Percentiles rank a stretch among this genome's conserved stretches.
Conservation (phyloP, 2,113 vertebrate species). For the Ciconia boyciana region DNA sequence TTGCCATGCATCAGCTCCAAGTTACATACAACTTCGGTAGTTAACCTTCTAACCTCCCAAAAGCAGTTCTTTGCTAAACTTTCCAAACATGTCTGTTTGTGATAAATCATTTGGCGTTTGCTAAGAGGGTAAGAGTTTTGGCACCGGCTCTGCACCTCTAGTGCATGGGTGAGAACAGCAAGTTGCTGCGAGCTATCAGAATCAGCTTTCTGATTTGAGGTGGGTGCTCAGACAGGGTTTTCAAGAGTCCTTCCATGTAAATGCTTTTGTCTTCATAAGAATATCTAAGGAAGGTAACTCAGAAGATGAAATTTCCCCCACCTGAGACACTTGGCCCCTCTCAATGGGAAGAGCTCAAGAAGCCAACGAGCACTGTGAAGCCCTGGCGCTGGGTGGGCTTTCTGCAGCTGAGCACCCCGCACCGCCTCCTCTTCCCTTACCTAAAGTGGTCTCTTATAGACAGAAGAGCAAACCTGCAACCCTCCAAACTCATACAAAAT, state of each 20-base stretch:
- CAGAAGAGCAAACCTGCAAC: neutral
- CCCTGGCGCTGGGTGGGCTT: rapidly evolving
- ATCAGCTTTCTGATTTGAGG: neutral
- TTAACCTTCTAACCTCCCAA: constrained; percentile 91
- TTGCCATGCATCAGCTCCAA: constrained; percentile 83
- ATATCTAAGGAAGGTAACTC: neutral
- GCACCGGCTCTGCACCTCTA: constrained; percentile 39
- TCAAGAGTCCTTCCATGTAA: constrained; percentile 1
- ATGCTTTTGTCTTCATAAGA: constrained; percentile 1
- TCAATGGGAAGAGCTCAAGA: neutral
- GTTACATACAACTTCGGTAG: constrained; percentile 92
- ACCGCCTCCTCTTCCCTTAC: neutral
- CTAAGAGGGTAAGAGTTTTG: constrained; percentile 56
- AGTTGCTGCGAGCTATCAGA: neutral
- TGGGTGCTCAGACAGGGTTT: constrained; percentile 6
- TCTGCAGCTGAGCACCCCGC: neutral
- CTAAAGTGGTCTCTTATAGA: neutral
- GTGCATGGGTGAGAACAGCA: neutral
- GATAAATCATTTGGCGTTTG: constrained; percentile 78
- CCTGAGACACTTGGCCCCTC: neutral
- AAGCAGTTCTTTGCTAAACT: constrained; percentile 82
- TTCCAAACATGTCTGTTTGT: constrained; percentile 81
- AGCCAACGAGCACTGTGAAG: rapidly evolving
- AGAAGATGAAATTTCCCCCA: neutral
- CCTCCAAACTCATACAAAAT: neutral